phyloP scores from a whole-genome alignment of 2,113 vertebrate species.

The Bubo blakistoni region DNA sequence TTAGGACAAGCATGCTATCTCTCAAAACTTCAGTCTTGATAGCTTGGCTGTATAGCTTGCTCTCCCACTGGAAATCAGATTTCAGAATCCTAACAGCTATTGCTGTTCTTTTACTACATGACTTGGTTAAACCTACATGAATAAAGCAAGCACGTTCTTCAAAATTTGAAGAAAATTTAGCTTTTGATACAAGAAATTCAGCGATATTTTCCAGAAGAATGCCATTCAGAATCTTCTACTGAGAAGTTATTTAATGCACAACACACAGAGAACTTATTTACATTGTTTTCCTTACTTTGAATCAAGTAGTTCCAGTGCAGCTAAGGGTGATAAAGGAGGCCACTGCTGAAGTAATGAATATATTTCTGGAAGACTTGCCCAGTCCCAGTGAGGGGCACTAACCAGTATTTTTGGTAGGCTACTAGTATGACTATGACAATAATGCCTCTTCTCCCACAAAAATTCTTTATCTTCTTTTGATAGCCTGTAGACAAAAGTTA shows the following conservation, averaged over 20 bases:
- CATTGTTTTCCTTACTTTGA: slow-evolving; percentile 74
- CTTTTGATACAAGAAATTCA: background rate
- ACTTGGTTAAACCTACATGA: background rate
- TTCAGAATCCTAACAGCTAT: background rate
- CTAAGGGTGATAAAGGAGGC: slow-evolving; percentile 84
- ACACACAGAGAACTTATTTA: background rate
- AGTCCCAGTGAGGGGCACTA: slow-evolving; percentile 92
- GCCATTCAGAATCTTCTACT: background rate
- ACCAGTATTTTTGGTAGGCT: slow-evolving; percentile 91
- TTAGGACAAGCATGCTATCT: background rate
- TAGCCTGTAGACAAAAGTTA: slow-evolving; percentile 75
- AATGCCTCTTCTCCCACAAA: slow-evolving; percentile 89
- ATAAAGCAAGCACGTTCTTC: background rate
- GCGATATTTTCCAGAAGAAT: background rate
- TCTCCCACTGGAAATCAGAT: background rate
- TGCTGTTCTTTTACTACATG: background rate
- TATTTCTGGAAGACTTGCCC: slow-evolving; percentile 87
- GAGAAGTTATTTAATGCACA: background rate
- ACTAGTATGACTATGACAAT: slow-evolving; percentile 79
- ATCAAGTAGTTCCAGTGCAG: slow-evolving; percentile 91
- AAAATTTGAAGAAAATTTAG: background rate
- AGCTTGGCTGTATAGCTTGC: background rate
- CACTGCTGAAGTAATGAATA: slow-evolving; percentile 87
- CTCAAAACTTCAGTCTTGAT: background rate
- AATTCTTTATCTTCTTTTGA: slow-evolving; percentile 88